Evolutionary conservation across 92 coral and sea anemone species (phyloP).

Genomic region (Metridium senile): DNA sequence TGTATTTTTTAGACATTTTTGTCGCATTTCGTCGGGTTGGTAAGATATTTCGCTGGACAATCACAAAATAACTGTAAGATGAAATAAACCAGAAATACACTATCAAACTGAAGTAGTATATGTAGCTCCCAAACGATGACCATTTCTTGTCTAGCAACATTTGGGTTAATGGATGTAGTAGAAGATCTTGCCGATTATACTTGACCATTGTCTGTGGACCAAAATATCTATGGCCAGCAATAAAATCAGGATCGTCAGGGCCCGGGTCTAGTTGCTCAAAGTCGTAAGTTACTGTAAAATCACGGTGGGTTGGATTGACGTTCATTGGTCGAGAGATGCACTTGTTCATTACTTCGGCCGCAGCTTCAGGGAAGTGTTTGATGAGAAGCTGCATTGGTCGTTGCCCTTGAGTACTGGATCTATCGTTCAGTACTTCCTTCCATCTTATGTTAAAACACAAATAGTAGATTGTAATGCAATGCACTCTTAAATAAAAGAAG

Average conservation of each 20-base stretch:
- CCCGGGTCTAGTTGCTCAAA: constrained; percentile 78
- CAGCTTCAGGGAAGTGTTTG: constrained; percentile 67
- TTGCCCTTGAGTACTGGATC: constrained; percentile 19
- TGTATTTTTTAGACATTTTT: constrained; percentile 20
- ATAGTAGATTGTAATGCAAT: not conserved
- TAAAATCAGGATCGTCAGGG: constrained; percentile 47
- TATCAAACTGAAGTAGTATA: constrained; percentile 60
- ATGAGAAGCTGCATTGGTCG: constrained; percentile 62
- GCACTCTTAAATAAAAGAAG: not conserved
- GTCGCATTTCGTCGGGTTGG: constrained; percentile 15
- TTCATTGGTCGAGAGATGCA: constrained; percentile 57
- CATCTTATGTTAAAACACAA: constrained; percentile 42
- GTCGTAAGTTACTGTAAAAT: constrained; percentile 72
- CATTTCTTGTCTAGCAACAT: constrained; percentile 75
- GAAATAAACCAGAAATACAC: constrained; percentile 55
- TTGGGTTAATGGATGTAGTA: constrained; percentile 76
- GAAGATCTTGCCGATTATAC: constrained; percentile 54
- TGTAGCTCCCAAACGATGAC: constrained; percentile 66
- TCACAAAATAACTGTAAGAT: constrained; percentile 50
- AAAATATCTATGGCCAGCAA: constrained; percentile 55
- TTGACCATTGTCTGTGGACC: constrained; percentile 81
- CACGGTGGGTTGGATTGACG: constrained; percentile 51
- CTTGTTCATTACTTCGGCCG: constrained; percentile 63
- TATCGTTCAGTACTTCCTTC: constrained; percentile 45
- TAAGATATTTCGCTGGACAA: constrained; percentile 63